Evolutionary conservation across 37 sponge, comb jelly and placozoan genomes (phyloP).

Genomic region (Theonella swinhoei): DNA sequence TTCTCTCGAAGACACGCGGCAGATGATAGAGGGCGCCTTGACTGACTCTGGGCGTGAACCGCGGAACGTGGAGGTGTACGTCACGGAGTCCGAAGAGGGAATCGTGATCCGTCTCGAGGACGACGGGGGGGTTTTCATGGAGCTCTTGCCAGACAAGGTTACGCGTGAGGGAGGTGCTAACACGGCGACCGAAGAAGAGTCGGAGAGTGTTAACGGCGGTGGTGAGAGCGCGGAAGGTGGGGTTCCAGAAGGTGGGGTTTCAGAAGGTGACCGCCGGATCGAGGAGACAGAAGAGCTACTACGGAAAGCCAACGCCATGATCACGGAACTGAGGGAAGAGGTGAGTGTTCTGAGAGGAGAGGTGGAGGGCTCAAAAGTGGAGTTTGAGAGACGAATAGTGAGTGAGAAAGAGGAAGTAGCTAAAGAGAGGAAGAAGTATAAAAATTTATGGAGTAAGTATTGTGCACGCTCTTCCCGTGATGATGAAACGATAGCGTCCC

Average conservation of each 20-base stretch:
- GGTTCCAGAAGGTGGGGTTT: too few species aligned
- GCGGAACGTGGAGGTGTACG: conserved; percentile 23
- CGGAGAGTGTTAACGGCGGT: background rate
- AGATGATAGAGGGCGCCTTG: conserved; percentile 13
- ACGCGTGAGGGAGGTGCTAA: too few species aligned
- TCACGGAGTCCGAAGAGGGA: background rate
- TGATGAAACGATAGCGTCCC: conserved; percentile 15
- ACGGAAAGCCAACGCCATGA: too few species aligned
- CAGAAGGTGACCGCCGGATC: too few species aligned
- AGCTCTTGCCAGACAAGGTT: background rate
- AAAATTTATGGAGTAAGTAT: conserved; percentile 1
- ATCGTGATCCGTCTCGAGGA: conserved; percentile 5
- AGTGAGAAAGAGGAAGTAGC: conserved; percentile 9
- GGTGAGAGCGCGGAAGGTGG: background rate
- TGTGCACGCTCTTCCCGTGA: background rate
- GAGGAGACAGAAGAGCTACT: too few species aligned
- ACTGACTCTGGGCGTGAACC: background rate
- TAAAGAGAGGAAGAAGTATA: conserved; percentile 20
- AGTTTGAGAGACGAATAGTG: background rate
- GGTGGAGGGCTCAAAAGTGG: background rate
- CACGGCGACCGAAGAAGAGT: too few species aligned
- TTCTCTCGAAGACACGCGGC: conserved; percentile 21
- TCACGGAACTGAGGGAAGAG: background rate
- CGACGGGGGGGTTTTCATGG: conserved; percentile 19
- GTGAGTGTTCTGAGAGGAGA: background rate